These are phyloP conservation scores for Heliornis fulica DNA, from an alignment of 2,113 vertebrate genomes.

Conservation along the genomic window DNA sequence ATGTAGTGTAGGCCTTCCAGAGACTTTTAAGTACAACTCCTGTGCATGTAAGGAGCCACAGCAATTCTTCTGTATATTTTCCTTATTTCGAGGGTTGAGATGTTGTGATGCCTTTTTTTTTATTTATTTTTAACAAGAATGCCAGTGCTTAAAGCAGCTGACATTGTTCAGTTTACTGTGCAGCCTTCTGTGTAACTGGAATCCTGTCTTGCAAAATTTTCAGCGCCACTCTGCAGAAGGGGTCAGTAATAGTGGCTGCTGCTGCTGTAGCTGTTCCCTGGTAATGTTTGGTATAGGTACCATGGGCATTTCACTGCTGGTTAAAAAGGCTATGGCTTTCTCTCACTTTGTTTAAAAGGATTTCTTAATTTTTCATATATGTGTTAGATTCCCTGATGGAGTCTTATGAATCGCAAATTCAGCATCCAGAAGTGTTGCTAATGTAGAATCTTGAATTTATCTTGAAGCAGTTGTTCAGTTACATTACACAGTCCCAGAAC, in stretches of 20 bases:
- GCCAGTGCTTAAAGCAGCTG: neutral
- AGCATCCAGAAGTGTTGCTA: neutral
- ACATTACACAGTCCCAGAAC: neutral
- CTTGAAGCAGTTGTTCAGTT: neutral
- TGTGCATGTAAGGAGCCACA: neutral
- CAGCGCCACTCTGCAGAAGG: neutral
- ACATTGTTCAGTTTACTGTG: neutral
- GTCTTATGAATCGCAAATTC: neutral
- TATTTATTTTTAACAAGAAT: neutral
- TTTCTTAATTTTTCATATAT: neutral
- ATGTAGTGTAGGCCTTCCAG: neutral
- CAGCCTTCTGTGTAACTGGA: neutral
- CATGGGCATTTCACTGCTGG: neutral
- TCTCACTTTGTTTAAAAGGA: neutral
- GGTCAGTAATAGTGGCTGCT: neutral
- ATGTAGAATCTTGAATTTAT: neutral
- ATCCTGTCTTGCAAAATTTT: neutral
- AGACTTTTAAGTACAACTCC: neutral
- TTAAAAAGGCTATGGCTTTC: neutral
- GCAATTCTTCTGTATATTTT: neutral
- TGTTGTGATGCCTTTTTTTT: neutral
- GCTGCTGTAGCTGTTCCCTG: neutral
- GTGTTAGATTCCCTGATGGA: neutral
- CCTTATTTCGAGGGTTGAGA: neutral
- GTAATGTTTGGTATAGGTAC: neutral